Evolutionary conservation across 2,888 invertebrate genomes (phyloP).

Genomic region (Lepeophtheirus nordmannii): DNA sequence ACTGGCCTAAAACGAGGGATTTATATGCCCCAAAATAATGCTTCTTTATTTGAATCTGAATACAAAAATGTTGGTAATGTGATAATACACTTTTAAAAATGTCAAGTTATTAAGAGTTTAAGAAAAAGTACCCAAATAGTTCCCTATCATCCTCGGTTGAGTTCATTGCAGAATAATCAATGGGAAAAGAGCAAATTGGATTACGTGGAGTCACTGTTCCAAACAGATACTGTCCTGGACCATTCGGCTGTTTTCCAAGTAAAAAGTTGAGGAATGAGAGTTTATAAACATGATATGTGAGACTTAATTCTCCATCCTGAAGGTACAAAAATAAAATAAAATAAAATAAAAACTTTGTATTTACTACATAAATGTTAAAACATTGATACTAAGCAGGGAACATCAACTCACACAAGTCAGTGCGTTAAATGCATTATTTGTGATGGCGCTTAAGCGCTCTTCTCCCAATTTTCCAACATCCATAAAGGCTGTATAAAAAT

Average conservation of each 20-base stretch:
- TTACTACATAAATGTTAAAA: background rate
- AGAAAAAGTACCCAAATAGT: slow-evolving; percentile 9
- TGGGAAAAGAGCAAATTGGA: slow-evolving; percentile 42
- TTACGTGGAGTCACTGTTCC: slow-evolving; percentile 36
- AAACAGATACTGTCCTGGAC: slow-evolving; percentile 56
- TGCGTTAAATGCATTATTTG: slow-evolving; percentile 49
- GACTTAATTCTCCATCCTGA: slow-evolving; percentile 51
- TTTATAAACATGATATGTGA: slow-evolving; percentile 51
- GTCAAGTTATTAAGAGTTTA: too few species aligned
- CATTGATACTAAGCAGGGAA: background rate
- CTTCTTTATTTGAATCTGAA: too few species aligned
- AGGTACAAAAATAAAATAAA: slow-evolving; percentile 31
- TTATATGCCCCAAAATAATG: too few species aligned
- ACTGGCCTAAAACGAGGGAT: too few species aligned
- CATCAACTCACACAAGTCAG: slow-evolving; percentile 57
- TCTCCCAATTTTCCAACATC: slow-evolving; percentile 41
- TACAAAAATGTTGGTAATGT: too few species aligned
- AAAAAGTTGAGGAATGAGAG: slow-evolving; percentile 58
- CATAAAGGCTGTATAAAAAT: slow-evolving; percentile 54
- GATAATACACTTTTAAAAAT: too few species aligned
- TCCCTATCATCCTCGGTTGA: slow-evolving; percentile 21
- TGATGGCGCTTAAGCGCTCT: slow-evolving; percentile 42
- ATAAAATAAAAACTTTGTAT: too few species aligned
- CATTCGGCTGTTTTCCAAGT: slow-evolving; percentile 55
- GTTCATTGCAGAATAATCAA: slow-evolving; percentile 43